Conservation (phyloP, 2,888 invertebrate genomes). For the Teleogryllus oceanicus region DNA sequence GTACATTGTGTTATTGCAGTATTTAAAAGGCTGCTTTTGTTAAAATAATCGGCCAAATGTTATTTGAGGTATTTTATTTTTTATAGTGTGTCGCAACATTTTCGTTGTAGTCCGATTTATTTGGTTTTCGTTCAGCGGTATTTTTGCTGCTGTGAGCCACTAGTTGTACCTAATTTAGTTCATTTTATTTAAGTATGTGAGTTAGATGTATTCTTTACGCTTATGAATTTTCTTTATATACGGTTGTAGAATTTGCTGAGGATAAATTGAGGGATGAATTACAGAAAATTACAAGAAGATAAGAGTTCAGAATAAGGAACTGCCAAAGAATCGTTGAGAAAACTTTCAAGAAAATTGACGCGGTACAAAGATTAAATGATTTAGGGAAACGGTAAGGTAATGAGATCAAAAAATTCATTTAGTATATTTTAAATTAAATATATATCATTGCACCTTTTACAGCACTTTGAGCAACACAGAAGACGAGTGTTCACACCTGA, state of each 20-base stretch:
- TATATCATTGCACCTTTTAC: slow-evolving; percentile 28
- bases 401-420: not conserved
- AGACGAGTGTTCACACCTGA: slow-evolving; percentile 63
- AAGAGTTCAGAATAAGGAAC: slow-evolving; percentile 66
- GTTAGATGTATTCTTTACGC: not conserved
- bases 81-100: no score
- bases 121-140: no score
- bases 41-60: no score
- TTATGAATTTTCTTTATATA: not conserved
- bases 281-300: slow-evolving; percentile 63
- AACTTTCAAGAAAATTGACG: slow-evolving; percentile 80
- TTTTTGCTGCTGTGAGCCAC: no score
- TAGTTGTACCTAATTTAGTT: no score
- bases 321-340: slow-evolving; percentile 84
- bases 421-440: no score
- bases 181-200: no score
- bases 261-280: slow-evolving; percentile 74
- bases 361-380: slow-evolving; percentile 66
- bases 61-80: no score
- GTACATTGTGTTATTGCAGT: no score
- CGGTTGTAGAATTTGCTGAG: slow-evolving; percentile 59
- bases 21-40: no score
- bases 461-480: slow-evolving; percentile 61
- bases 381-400: slow-evolving; percentile 55
- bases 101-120: no score